A percentile compares a stretch with the other conserved stretches of the same genome.
These are phyloP conservation scores for Orthonychiurus folsomi DNA, from an alignment of 2,888 invertebrate genomes.

Conservation along the genomic window DNA sequence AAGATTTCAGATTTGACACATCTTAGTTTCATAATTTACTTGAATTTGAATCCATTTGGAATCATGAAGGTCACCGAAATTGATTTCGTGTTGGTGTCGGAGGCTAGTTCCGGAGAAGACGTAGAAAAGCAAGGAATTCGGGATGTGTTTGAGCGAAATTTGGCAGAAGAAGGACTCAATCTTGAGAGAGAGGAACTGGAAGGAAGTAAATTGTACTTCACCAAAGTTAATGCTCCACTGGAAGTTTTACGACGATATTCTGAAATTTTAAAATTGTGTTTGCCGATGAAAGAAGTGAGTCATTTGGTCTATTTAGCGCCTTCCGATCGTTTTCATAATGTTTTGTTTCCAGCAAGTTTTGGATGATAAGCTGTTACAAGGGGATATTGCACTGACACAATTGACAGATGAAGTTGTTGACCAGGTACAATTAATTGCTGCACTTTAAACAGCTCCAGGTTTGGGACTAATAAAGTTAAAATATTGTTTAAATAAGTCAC, in stretches of 20 bases:
- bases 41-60: not conserved
- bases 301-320: no score
- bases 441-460: no score
- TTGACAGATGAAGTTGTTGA: no score
- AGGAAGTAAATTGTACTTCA: constrained; percentile 61
- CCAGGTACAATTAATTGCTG: no score
- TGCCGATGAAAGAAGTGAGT: constrained; percentile 83
- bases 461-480: no score
- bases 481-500: no score
- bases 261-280: constrained; percentile 79
- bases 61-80: constrained; percentile 34
- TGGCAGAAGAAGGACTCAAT: constrained; percentile 63
- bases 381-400: no score
- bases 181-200: constrained; percentile 61
- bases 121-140: constrained; percentile 46
- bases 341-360: no score
- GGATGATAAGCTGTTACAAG: no score
- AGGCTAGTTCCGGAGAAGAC: constrained; percentile 46
- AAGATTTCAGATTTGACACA: not conserved
- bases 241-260: constrained; percentile 76
- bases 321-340: no score
- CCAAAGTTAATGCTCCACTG: constrained; percentile 80
- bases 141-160: constrained; percentile 60
- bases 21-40: not conserved
- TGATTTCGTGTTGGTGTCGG: constrained; percentile 56